These are phyloP conservation scores for Xyliphius kryptos DNA, from an alignment of 2,113 vertebrate species.

Conservation along the genomic window DNA sequence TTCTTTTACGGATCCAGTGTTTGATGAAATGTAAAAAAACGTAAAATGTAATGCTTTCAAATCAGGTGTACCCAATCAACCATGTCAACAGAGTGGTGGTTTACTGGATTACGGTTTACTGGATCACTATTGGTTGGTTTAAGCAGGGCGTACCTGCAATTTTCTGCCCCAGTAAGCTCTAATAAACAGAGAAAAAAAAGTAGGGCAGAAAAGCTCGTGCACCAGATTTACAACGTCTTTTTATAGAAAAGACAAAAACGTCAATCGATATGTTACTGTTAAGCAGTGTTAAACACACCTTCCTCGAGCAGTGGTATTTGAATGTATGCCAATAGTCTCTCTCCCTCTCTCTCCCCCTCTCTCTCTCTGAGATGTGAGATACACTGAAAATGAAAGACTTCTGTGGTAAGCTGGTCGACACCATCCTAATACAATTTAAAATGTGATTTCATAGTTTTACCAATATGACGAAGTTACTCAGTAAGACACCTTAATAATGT, in stretches of 20 bases:
- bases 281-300: conserved; percentile 20
- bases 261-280: conserved; percentile 21
- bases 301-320: neutral
- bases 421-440: too few species aligned
- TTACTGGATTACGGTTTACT: conserved; percentile 45
- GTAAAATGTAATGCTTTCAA: conserved; percentile 32
- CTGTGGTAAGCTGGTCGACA: too few species aligned
- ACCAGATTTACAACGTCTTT: conserved; percentile 54
- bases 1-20: conserved; percentile 26
- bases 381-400: too few species aligned
- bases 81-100: conserved; percentile 12
- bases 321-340: too few species aligned
- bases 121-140: conserved; percentile 48
- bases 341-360: too few species aligned
- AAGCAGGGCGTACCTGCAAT: conserved; percentile 46
- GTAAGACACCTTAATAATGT: too few species aligned
- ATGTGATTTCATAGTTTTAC: too few species aligned
- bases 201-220: conserved; percentile 56
- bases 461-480: too few species aligned
- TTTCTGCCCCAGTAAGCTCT: conserved; percentile 58
- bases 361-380: too few species aligned
- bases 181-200: conserved; percentile 58
- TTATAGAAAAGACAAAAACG: conserved; percentile 29
- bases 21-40: too few species aligned
- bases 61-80: conserved; percentile 31